These are phyloP conservation scores for Balanococcus diminutus DNA, from an alignment of 2,888 invertebrate genomes.

Conservation along the genomic window DNA sequence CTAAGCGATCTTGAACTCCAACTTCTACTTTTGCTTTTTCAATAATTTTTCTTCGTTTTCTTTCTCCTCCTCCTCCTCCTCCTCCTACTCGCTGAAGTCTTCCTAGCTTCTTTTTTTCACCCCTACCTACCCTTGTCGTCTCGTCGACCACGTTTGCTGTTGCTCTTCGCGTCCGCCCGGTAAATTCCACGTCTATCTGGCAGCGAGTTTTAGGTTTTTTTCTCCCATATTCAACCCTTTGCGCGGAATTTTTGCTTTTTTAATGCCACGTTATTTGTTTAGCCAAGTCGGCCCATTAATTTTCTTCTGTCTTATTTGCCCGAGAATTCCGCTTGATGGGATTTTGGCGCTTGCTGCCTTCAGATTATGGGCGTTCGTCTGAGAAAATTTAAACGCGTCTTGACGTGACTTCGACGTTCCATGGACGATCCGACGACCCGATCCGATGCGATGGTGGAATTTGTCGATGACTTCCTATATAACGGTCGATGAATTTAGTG, in stretches of 20 bases:
- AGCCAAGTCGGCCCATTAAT: slow-evolving; percentile 8
- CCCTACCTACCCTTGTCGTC: not conserved
- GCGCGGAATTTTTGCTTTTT: not conserved
- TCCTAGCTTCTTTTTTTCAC: slow-evolving; percentile 23
- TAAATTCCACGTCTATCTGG: not conserved
- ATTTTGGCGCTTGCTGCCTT: not conserved
- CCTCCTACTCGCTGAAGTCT: too few species aligned
- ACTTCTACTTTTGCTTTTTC: slow-evolving; percentile 53
- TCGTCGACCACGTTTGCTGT: too few species aligned
- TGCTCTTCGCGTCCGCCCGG: slow-evolving; percentile 4
- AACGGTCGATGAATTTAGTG: not conserved
- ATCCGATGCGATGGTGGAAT: not conserved
- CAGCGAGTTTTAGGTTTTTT: not conserved
- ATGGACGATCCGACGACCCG: too few species aligned
- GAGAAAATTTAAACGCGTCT: not conserved
- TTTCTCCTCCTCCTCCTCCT: slow-evolving; percentile 22
- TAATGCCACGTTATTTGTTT: slow-evolving; percentile 31
- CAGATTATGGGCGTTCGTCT: not conserved
- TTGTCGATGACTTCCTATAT: not conserved
- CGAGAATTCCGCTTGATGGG: not conserved
- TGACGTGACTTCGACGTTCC: not conserved
- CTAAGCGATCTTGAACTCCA: slow-evolving; percentile 52
- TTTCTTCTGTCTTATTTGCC: slow-evolving; percentile 20
- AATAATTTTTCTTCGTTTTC: slow-evolving; percentile 51
- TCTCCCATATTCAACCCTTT: not conserved